phyloP scores from a whole-genome alignment of 37 sponge, comb jelly and placozoan genomes.

The Hormiphora californensis region DNA sequence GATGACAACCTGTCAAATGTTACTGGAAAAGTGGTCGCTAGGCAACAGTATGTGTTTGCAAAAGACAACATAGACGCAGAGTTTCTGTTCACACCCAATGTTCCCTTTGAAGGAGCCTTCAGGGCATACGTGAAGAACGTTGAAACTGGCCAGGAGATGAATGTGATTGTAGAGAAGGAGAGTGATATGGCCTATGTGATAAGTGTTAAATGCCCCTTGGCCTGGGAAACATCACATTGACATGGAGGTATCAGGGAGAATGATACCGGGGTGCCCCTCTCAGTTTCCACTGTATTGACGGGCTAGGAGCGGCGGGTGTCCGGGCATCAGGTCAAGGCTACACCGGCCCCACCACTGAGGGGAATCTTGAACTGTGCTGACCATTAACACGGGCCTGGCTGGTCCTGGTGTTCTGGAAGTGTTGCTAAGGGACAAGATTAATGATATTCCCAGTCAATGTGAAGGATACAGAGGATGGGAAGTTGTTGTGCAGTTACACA shows the following conservation, averaged over 20 bases:
- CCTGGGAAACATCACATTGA: background rate
- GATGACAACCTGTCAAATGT: background rate
- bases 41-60: constrained; percentile 8
- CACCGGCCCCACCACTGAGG: background rate
- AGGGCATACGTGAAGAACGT: background rate
- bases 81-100: background rate
- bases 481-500: background rate
- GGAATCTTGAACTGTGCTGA: background rate
- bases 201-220: background rate
- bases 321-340: background rate
- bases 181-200: background rate
- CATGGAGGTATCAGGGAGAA: background rate
- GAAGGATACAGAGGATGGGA: background rate
- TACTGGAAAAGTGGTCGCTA: background rate
- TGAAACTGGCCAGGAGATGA: background rate
- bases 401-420: background rate
- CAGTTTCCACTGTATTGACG: constrained; percentile 12
- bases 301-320: background rate
- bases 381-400: background rate
- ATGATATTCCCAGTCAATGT: constrained; percentile 9
- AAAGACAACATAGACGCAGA: background rate
- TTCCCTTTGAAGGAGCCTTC: background rate
- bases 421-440: background rate
- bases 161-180: background rate
- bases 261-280: background rate